Base-by-base conservation (phyloP, 2,888 invertebrate genomes). In the Heliconius ismenius region DNA sequence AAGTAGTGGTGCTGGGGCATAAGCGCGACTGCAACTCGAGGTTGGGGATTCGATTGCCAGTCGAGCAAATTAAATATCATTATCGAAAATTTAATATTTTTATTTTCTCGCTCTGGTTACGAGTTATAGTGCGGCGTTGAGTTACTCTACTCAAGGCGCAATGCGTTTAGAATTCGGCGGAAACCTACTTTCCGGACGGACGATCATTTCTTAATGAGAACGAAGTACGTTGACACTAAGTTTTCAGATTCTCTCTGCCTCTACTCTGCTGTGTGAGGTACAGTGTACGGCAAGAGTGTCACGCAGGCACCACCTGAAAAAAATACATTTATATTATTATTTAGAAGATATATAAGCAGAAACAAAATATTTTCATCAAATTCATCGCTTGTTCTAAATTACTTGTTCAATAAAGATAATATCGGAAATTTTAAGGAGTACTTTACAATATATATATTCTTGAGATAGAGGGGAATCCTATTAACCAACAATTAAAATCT, bases 401-500 rank as follows among this genome's bases (percentile, higher is more conserved):
- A 73, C 63, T 10, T 63, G 43, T 73, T 43, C 26, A 63, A 43
- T 73, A 73, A 60, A 62, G 63, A 62, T 73, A 62, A 73, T 39
- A 63, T 73, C 62, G 63, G n/a, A 63, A 72, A 58, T 74, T 65
- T n/a, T 9, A 7, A 28, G 36, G 28, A 75, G 49, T 60, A 36
- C 58, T 60, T 58, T 75, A 60, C 18, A 64, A 69, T 72, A n/a
- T 72, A 28, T 43, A 58, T 73, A 28, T 65, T 43, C 49, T 73
- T 60, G 26, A 79, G 76, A 79, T 76, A 77, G 75, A 80, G 75
- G 58, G 54, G 62, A 78, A 78, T 81, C 81, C 80, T 80, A 81
- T 81, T 81, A 81, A 76, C 69, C 76, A 78, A 81, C 79, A 81
- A 81, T 82, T 82, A 82, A 81, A 77, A 81, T 82, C 76, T 75